These are phyloP conservation scores for Chaetura pelagica DNA, from an alignment of 2,113 vertebrate genomes.

Conservation along the genomic window DNA sequence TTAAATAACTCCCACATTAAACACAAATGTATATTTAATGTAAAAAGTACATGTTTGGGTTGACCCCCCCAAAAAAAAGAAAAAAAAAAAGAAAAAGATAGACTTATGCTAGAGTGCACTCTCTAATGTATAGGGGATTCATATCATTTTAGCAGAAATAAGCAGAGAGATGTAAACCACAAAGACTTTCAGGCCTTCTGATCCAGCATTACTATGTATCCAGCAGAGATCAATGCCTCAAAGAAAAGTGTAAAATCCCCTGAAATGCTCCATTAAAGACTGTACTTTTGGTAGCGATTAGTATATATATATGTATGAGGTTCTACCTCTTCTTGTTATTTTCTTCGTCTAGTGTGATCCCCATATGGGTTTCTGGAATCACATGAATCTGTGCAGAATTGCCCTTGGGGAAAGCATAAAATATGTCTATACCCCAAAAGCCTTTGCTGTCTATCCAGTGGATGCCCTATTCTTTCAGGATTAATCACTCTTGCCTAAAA, in stretches of 20 bases:
- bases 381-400: background rate
- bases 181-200: conserved; percentile 36
- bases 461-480: background rate
- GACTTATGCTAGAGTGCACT: background rate
- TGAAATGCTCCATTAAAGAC: conserved; percentile 24
- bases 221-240: conserved; percentile 33
- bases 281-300: background rate
- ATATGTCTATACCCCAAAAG: background rate
- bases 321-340: conserved; percentile 11
- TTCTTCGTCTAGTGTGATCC: background rate
- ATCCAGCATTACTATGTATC: conserved; percentile 28
- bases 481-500: background rate
- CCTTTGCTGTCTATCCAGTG: background rate
- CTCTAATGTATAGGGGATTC: background rate
- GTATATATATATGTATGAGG: background rate
- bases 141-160: conserved; percentile 1
- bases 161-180: conserved; percentile 15
- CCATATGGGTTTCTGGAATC: background rate
- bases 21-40: background rate
- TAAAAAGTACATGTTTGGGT: background rate
- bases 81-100: background rate
- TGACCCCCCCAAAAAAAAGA: background rate
- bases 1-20: background rate
- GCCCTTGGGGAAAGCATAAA: background rate
- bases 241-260: conserved; percentile 7